phyloP scores from a whole-genome alignment of 1,140 invertebrate species.

The Eriosoma lanigerum region DNA sequence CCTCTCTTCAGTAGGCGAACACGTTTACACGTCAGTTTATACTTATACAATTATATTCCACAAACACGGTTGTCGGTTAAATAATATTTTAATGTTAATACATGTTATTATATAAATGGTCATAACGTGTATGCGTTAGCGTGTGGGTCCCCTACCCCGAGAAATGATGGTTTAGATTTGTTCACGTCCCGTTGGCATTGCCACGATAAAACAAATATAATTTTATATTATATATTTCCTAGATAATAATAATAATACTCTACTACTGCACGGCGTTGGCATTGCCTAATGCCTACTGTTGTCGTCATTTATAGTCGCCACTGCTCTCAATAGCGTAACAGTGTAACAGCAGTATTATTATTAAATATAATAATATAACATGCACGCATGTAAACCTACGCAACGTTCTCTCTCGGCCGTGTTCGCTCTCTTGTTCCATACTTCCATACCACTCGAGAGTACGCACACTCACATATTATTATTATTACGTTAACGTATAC shows the following conservation, averaged over 20 bases:
- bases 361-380: too few species aligned
- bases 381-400: too few species aligned
- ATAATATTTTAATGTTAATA: not conserved
- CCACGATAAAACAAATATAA: constrained; percentile 25
- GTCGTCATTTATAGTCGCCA: too few species aligned
- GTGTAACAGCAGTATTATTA: too few species aligned
- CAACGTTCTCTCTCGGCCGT: too few species aligned
- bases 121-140: not conserved
- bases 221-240: not conserved
- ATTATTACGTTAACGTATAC: not conserved
- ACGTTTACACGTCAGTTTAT: not conserved
- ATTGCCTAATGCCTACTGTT: not conserved
- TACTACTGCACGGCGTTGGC: not conserved
- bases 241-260: too few species aligned
- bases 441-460: too few species aligned
- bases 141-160: not conserved
- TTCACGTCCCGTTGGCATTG: not conserved
- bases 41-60: not conserved
- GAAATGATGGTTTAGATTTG: not conserved
- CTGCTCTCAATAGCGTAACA: too few species aligned
- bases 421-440: too few species aligned
- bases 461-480: not conserved
- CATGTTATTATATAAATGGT: not conserved
- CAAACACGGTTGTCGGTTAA: not conserved
- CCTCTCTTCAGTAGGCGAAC: too few species aligned